phyloP scores from a whole-genome alignment of 2,113 vertebrate genomes.

The Garra rufa region DNA sequence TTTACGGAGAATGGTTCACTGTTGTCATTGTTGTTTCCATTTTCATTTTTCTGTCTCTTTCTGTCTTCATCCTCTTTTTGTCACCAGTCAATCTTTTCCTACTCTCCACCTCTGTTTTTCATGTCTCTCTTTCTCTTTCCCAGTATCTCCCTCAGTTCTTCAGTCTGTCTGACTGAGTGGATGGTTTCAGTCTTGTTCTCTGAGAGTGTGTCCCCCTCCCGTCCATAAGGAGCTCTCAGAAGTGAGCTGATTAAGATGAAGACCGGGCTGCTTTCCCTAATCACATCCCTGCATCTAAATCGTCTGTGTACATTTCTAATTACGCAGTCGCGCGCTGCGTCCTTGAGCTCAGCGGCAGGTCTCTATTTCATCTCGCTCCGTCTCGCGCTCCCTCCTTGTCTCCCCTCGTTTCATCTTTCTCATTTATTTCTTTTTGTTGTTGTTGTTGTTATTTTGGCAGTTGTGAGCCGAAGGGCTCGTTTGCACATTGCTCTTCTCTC shows the following conservation, averaged over 20 bases:
- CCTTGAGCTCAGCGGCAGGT: conserved; percentile 80
- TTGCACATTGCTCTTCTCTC: conserved; percentile 66
- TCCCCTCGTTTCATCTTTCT: conserved; percentile 55
- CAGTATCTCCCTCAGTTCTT: conserved; percentile 42
- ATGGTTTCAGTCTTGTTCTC: conserved; percentile 22
- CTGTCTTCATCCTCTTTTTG: conserved; percentile 23
- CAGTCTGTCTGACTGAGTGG: conserved; percentile 38
- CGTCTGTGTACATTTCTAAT: conserved; percentile 84
- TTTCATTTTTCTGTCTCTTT: not conserved
- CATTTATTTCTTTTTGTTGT: conserved; percentile 76
- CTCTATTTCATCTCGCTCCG: conserved; percentile 75
- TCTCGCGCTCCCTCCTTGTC: conserved; percentile 52
- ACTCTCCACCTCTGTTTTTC: conserved; percentile 38
- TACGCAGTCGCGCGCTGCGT: conserved; percentile 75
- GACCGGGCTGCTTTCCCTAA: conserved; percentile 77
- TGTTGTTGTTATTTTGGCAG: conserved; percentile 69
- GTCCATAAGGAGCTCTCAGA: conserved; percentile 73
- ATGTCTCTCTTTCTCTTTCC: conserved; percentile 41
- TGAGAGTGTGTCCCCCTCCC: conserved; percentile 50
- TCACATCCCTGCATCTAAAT: conserved; percentile 80
- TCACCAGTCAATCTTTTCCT: conserved; percentile 28
- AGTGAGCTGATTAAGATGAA: conserved; percentile 81
- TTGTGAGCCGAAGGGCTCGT: conserved; percentile 68
- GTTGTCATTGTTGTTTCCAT: not conserved
- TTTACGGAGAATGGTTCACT: not conserved